Base-by-base conservation (phyloP, 2,113 vertebrate genomes). In the Ammodytes marinus region DNA sequence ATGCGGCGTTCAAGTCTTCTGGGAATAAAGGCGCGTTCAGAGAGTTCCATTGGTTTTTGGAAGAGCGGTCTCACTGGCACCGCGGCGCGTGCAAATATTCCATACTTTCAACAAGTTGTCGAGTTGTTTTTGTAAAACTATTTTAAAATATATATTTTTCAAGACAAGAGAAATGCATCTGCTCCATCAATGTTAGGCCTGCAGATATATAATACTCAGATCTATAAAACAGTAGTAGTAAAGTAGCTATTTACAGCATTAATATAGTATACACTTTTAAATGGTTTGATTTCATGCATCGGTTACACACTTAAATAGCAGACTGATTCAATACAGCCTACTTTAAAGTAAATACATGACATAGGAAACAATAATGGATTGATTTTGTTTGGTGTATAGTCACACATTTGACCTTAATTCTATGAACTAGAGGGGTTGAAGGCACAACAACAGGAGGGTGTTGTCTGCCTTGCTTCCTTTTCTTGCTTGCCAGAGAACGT, bases 1-100 rank as follows among this genome's bases (percentile, higher is more conserved):
- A 84, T 92, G 92, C 79, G 69, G 88, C 87, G 76, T 92, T 92
- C 86, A 79, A 6, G 79, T 80, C 43, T 72, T 64, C 42, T 74
- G 76, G 87, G 84, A 79, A 69, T 47, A 66, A 82, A 78, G 86
- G 89, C 35, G 86, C 79, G 74, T 80, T 70, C 84, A 47, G 12
- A 39, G 71, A 67, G 69, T 65, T 70, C 58, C 40, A 5, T 39
- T 64, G 3, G 54, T 71, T 74, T 59, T 78, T 39, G 54, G 11
- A 67, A 14, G 67, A 12, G 45, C 74, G 67, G 67, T 11, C 52
- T 46, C 52, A 58, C 19, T 13, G 59, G 27, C 27, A 27, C 27
- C 27, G 27, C 27, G 27, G 27, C 27, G 27, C 27, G 27, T 27
- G 27, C 27, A 27, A 27, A 27, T 27, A 27, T 27, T 27, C 27